Base-by-base conservation (phyloP, 1,140 invertebrate species). In the Bactericera cockerelli region DNA sequence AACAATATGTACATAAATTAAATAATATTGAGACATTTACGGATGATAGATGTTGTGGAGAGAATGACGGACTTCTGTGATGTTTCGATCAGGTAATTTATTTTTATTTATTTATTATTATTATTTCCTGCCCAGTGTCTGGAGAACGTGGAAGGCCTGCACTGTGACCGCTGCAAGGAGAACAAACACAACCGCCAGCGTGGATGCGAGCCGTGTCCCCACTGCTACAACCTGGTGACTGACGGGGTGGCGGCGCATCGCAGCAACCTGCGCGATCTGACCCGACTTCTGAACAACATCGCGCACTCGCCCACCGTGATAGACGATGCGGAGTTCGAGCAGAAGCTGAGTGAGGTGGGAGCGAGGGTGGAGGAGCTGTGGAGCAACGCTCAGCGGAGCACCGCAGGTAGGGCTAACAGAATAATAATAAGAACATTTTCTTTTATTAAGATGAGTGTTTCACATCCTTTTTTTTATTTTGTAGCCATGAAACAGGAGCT, bases 191-290 rank as follows among this genome's bases (percentile, higher is more conserved):
- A 91, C 68, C 76, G 89, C 26, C 84, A 90, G 63, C 79, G 80
- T 38, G 89, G 88, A 13, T 95, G 91, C 67, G 72, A 88, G 57
- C 86, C 94, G 67, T 97, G 93, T 72, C 90, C 91, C 0, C 77
- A 84, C 16, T 98, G 93, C 69, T 98, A 98, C 68, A 92, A 90
- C 70, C 74, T 98, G 0, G 89, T 97, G 0, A 86, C 93, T 70
- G 84, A 91, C 61, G 84, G 86, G 1, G 89, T 89, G 0, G 83
- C 87, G 68, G 67, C 74, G n/a, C 92, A 96, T 67, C 77, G 89
- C 57, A 71, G 68, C 53, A 87, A 89, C 67, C 71, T 96, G 3
- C 70, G 74, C 1, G 81, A 90, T 61, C 73, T 96, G 13, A 79
- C 82, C 60, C 75, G 80, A 26, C 74, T 86, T 31, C 80, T 81